Evolutionary conservation across 2,888 invertebrate species (phyloP).

Genomic region (Eumacrocentrus americanus): DNA sequence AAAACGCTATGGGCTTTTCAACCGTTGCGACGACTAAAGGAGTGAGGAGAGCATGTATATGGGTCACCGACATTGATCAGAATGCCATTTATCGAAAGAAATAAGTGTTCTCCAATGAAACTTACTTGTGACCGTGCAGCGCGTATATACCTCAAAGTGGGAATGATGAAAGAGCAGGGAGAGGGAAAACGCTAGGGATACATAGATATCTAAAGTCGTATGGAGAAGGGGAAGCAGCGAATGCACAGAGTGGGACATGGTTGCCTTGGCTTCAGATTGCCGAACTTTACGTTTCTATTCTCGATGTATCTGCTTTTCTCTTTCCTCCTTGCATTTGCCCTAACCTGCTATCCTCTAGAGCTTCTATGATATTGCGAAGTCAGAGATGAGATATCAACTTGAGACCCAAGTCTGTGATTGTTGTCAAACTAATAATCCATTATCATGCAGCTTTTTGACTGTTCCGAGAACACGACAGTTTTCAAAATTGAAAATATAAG

Average conservation of each 20-base stretch:
- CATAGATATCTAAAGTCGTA: conserved; percentile 4
- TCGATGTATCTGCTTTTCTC: not conserved
- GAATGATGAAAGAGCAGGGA: conserved; percentile 24
- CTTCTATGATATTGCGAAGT: not conserved
- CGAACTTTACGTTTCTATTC: conserved; percentile 59
- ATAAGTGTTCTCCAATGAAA: conserved; percentile 23
- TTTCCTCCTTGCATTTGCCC: conserved; percentile 48
- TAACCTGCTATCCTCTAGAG: conserved; percentile 56
- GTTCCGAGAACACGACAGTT: too few species aligned
- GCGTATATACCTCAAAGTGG: conserved; percentile 25
- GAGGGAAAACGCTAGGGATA: conserved; percentile 31
- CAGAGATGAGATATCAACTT: not conserved
- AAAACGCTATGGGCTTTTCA: too few species aligned
- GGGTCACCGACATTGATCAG: conserved; percentile 60
- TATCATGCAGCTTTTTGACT: too few species aligned
- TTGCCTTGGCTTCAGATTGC: conserved; percentile 56
- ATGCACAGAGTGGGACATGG: conserved; percentile 50
- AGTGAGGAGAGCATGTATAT: conserved; percentile 45
- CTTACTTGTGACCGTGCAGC: conserved; percentile 24
- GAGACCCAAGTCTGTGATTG: too few species aligned
- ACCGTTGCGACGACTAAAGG: not conserved
- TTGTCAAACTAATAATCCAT: too few species aligned
- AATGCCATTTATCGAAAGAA: conserved; percentile 52
- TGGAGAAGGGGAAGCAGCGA: conserved; percentile 21
- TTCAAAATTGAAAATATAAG: too few species aligned